These are phyloP conservation scores for Drosophila tripunctata DNA, from an alignment of 2,888 invertebrate species.

Conservation along the genomic window DNA sequence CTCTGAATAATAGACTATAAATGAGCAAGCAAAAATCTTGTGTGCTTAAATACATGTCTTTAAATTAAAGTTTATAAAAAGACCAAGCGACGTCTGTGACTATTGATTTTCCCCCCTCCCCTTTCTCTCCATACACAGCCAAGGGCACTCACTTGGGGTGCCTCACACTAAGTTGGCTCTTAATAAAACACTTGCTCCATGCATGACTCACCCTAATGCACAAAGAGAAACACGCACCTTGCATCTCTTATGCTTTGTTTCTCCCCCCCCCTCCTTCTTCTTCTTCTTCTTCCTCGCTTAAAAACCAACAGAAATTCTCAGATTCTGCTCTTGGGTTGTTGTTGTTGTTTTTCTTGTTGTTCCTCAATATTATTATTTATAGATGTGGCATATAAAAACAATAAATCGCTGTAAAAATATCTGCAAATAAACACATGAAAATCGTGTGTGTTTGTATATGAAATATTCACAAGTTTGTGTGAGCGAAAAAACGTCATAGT, in stretches of 20 bases:
- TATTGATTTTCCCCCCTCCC: constrained; percentile 67
- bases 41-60: neutral
- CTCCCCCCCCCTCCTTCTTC: too few relatives aligned
- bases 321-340: constrained; percentile 19
- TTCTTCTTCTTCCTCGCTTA: constrained; percentile 11
- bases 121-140: too few relatives aligned
- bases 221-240: constrained; percentile 49
- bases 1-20: neutral
- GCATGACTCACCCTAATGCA: constrained; percentile 71
- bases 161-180: constrained; percentile 9
- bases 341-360: constrained; percentile 8
- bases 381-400: constrained; percentile 56
- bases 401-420: constrained; percentile 59
- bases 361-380: constrained; percentile 62
- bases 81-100: constrained; percentile 54
- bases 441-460: neutral
- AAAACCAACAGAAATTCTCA: constrained; percentile 26
- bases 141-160: neutral
- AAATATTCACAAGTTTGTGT: constrained; percentile 1
- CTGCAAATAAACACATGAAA: constrained; percentile 24
- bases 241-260: constrained; percentile 39
- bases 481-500: constrained; percentile 42
- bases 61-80: constrained; percentile 29
- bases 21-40: too few relatives aligned
- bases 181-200: constrained; percentile 39